Evolutionary conservation across 2,113 vertebrate species (phyloP).

Genomic region (Tautogolabrus adspersus): DNA sequence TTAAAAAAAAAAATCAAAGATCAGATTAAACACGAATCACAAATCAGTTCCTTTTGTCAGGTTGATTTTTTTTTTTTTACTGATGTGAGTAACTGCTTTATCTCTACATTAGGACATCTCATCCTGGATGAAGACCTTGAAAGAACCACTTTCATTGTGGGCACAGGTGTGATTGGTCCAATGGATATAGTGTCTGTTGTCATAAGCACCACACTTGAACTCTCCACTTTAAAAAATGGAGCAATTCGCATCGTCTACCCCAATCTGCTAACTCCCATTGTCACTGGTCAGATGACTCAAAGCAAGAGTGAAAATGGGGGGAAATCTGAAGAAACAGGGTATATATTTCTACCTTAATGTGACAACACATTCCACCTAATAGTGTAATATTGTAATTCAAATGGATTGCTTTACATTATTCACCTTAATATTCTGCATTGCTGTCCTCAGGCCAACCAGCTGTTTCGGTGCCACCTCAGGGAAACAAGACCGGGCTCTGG

Average conservation of each 20-base stretch:
- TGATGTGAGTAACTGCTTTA: background rate
- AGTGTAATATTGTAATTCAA: background rate
- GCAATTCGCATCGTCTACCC: slow-evolving; percentile 89
- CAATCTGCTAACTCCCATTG: slow-evolving; percentile 86
- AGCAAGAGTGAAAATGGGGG: slow-evolving; percentile 87
- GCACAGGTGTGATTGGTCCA: slow-evolving; percentile 87
- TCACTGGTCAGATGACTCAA: slow-evolving; percentile 68
- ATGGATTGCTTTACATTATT: background rate
- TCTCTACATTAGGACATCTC: slow-evolving; percentile 88
- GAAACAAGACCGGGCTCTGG: slow-evolving; percentile 75
- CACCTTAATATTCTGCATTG: background rate
- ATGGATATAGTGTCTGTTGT: slow-evolving; percentile 89
- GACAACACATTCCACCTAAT: background rate
- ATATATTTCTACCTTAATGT: slow-evolving; percentile 1
- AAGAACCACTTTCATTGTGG: slow-evolving; percentile 88
- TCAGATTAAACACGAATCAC: too few relatives aligned
- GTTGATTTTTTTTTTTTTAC: background rate
- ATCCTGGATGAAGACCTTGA: slow-evolving; percentile 92
- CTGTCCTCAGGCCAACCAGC: slow-evolving; percentile 87
- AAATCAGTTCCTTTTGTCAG: background rate
- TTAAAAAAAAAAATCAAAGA: too few relatives aligned
- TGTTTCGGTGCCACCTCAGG: slow-evolving; percentile 88
- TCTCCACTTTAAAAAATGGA: slow-evolving; percentile 90
- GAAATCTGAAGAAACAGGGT: slow-evolving; percentile 91
- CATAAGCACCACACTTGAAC: slow-evolving; percentile 89